Conservation (phyloP, 2,113 vertebrate species). For the Hippocampus zosterae region DNA sequence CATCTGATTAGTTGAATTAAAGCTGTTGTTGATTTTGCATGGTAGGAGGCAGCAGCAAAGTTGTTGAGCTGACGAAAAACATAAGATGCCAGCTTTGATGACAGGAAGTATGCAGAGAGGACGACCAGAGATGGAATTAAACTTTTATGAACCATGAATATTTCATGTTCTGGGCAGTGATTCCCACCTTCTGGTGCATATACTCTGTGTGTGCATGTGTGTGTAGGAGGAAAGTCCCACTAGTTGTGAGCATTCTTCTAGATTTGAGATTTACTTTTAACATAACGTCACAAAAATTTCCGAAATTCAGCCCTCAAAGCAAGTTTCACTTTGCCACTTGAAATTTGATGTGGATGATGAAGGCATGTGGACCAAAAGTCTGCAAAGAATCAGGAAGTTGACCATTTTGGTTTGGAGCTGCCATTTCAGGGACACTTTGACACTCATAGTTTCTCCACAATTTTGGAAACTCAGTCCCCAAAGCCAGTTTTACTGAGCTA, state of each 20-base stretch:
- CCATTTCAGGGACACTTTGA: too few species aligned
- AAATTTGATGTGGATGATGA: neutral
- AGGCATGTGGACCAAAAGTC: neutral
- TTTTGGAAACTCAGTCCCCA: neutral
- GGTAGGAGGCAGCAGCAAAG: slow-evolving; percentile 11
- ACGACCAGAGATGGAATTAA: slow-evolving; percentile 70
- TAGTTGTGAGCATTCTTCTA: slow-evolving; percentile 27
- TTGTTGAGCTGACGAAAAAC: slow-evolving; percentile 56
- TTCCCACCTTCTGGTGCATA: slow-evolving; percentile 64
- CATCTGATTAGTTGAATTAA: slow-evolving; percentile 41
- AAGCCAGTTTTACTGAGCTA: neutral
- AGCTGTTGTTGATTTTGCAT: slow-evolving; percentile 39
- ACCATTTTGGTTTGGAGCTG: neutral
- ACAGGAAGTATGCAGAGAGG: slow-evolving; percentile 39
- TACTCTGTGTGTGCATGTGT: slow-evolving; percentile 29
- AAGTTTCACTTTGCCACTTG: neutral
- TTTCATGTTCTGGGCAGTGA: slow-evolving; percentile 76
- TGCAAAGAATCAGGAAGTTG: neutral
- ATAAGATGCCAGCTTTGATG: slow-evolving; percentile 46
- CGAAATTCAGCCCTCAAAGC: neutral
- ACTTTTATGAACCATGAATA: slow-evolving; percentile 78
- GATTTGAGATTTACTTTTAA: neutral
- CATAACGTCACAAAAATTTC: neutral
- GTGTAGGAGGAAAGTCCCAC: slow-evolving; percentile 17
- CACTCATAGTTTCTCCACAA: too few species aligned